Evolutionary conservation across 2,888 invertebrate genomes (phyloP).

Genomic region (Lycaena phlaeas): DNA sequence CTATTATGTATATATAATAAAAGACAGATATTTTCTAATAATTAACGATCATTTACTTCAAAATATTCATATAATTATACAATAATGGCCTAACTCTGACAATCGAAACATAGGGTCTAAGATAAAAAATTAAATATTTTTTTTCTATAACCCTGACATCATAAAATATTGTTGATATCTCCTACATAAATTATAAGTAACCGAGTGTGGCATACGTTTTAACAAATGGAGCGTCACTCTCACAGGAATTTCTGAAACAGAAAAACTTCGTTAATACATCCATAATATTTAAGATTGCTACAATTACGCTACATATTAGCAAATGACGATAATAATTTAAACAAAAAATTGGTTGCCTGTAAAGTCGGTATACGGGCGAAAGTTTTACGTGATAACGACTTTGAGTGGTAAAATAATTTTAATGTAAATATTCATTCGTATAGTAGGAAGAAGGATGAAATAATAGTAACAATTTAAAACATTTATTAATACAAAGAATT

Average conservation of each 20-base stretch:
- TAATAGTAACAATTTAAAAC: no score
- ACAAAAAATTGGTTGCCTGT: no score
- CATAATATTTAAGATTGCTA: no score
- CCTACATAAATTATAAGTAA: conserved; percentile 83
- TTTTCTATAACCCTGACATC: conserved; percentile 52
- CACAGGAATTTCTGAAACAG: conserved; percentile 86
- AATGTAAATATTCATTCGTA: no score
- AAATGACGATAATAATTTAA: no score
- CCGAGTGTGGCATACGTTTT: conserved; percentile 95
- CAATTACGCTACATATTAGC: no score
- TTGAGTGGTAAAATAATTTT: no score
- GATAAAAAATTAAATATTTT: conserved; percentile 56
- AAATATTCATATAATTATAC: conserved; percentile 66
- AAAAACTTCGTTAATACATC: conserved; percentile 26
- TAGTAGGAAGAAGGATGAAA: no score
- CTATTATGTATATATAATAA: conserved; percentile 29
- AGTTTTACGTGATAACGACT: no score
- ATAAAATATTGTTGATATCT: conserved; percentile 57
- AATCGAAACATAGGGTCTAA: conserved; percentile 58
- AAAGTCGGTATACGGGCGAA: no score
- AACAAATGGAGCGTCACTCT: conserved; percentile 91
- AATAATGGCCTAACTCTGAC: conserved; percentile 54
- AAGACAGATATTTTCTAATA: conserved; percentile 59
- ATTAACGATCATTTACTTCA: conserved; percentile 73
- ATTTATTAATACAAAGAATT: no score